Percentiles rank a stretch among this genome's conserved stretches.
phyloP scores from a whole-genome alignment of 2,113 vertebrate species.

The Trematomus loennbergii region DNA sequence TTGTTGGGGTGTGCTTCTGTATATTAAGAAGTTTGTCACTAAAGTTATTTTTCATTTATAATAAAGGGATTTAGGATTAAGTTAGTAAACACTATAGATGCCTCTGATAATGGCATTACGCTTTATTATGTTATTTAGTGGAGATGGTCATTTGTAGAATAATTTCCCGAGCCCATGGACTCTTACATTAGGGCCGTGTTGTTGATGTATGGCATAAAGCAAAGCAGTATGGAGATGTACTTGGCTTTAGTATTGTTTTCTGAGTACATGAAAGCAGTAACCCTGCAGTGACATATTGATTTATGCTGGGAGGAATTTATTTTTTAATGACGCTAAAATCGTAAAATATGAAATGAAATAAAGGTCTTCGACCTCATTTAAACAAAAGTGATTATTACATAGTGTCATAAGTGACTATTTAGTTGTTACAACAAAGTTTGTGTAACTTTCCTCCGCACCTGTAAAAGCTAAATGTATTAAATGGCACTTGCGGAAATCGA shows the following conservation, averaged over 20 bases:
- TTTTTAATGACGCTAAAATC: neutral
- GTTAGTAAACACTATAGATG: slow-evolving; percentile 1
- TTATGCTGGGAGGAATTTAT: neutral
- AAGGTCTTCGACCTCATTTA: neutral
- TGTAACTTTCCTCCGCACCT: slow-evolving; percentile 27
- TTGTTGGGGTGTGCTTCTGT: slow-evolving; percentile 15
- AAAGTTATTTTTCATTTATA: slow-evolving; percentile 3
- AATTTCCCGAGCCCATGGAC: neutral
- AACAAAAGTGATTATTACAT: slow-evolving; percentile 2
- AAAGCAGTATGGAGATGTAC: neutral
- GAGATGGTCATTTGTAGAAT: neutral
- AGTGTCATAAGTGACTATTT: neutral
- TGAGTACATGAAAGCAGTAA: neutral
- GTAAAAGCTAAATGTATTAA: neutral
- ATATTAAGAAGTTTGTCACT: slow-evolving; percentile 6
- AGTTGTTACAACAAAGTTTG: slow-evolving; percentile 1
- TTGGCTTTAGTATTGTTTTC: slow-evolving; percentile 5
- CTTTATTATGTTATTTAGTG: neutral
- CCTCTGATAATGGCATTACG: neutral
- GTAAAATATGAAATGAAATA: slow-evolving; percentile 15
- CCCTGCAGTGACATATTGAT: slow-evolving; percentile 19
- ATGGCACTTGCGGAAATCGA: neutral
- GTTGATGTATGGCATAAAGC: slow-evolving; percentile 1
- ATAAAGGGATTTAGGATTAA: neutral
- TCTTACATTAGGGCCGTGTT: neutral